Conservation (phyloP, 2,888 invertebrate species). For the Heteromurus nitidus region DNA sequence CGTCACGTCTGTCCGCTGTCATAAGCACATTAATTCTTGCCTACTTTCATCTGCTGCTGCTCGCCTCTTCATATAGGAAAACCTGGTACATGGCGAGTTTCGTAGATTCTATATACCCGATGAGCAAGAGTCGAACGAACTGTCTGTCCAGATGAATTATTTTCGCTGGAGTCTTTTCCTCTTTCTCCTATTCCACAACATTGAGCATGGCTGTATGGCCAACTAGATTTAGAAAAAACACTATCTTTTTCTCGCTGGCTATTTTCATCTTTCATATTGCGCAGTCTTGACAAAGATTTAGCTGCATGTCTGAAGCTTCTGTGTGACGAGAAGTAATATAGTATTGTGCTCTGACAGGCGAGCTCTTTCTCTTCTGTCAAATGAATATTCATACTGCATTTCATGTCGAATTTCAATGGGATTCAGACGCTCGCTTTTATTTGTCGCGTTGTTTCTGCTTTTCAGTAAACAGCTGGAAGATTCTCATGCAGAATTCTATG, state of each 20-base stretch:
- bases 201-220: too few species aligned
- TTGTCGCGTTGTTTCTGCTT: background rate
- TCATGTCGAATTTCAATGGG: background rate
- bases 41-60: slow-evolving; percentile 29
- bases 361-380: background rate
- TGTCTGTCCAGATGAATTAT: slow-evolving; percentile 31
- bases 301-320: too few species aligned
- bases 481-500: background rate
- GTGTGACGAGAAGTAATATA: slow-evolving; percentile 21
- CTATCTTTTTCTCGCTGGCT: too few species aligned
- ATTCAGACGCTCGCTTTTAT: background rate
- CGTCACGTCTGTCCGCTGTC: slow-evolving; percentile 55
- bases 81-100: too few species aligned
- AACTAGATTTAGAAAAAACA: too few species aligned
- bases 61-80: too few species aligned
- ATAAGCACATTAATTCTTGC: slow-evolving; percentile 35
- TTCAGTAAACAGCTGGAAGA: background rate
- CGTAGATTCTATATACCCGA: too few species aligned
- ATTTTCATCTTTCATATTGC: too few species aligned
- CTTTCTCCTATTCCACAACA: too few species aligned
- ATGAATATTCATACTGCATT: slow-evolving; percentile 45
- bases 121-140: background rate
- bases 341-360: background rate
- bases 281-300: too few species aligned
- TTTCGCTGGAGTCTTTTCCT: too few species aligned